phyloP scores from a whole-genome alignment of 2,113 vertebrate genomes.

The Mesocricetus auratus region DNA sequence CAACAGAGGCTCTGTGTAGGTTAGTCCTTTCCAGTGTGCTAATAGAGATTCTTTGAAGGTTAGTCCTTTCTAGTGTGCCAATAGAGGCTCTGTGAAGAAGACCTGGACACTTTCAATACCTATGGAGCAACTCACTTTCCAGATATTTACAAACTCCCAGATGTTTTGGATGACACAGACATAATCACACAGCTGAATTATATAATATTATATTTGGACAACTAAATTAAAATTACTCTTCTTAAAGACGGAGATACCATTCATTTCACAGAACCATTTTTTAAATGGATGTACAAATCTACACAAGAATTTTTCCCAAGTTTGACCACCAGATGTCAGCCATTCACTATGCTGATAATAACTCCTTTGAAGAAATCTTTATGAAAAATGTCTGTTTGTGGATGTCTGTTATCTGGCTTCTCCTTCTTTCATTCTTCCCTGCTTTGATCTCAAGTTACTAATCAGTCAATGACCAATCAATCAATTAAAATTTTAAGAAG shows the following conservation, averaged over 20 bases:
- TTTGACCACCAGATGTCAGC: slow-evolving; percentile 80
- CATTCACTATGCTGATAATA: slow-evolving; percentile 21
- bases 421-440: background rate
- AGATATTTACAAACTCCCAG: background rate
- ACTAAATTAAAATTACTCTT: slow-evolving; percentile 1
- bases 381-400: background rate
- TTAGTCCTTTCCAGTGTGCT: too few species aligned
- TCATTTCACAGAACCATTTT: background rate
- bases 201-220: background rate
- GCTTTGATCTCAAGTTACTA: background rate
- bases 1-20: background rate
- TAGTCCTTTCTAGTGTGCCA: background rate
- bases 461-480: background rate
- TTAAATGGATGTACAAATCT: background rate
- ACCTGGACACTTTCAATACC: background rate
- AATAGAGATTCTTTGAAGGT: too few species aligned
- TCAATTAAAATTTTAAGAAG: background rate
- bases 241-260: background rate
- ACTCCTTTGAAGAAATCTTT: background rate
- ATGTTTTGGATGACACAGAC: background rate
- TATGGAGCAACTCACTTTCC: background rate
- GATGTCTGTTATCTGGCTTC: background rate
- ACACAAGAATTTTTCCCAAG: background rate
- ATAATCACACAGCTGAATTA: background rate
- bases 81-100: background rate